Evolutionary conservation across 1,140 invertebrate genomes (phyloP).

Genomic region (Cyclargus thomasi): DNA sequence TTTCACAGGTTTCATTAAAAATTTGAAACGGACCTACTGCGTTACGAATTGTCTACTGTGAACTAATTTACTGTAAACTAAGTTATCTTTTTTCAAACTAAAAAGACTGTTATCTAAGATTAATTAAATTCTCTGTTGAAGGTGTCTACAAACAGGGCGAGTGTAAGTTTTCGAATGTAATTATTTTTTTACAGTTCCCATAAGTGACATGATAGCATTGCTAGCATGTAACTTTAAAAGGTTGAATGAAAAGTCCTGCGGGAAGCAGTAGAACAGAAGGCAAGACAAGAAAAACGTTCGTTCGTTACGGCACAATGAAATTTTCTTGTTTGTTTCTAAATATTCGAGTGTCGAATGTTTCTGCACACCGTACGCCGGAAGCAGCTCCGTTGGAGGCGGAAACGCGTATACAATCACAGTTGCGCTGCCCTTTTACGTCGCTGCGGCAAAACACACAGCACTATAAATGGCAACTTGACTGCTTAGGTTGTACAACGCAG

Average conservation of each 20-base stretch:
- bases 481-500: neutral
- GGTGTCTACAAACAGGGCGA: no score
- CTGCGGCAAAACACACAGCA: neutral
- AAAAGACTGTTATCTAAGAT: neutral
- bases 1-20: neutral
- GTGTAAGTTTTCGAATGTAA: no score
- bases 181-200: no score
- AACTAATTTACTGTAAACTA: neutral
- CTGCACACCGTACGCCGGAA: slow-evolving; percentile 6
- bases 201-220: no score
- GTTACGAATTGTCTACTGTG: neutral
- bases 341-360: neutral
- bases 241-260: no score
- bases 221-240: no score
- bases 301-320: no score
- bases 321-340: no score
- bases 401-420: slow-evolving; percentile 11
- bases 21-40: neutral
- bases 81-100: neutral
- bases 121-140: neutral
- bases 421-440: neutral
- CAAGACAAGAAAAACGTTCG: no score
- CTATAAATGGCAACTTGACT: slow-evolving; percentile 3
- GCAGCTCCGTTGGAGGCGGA: slow-evolving; percentile 5
- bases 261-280: no score